Evolutionary conservation across 2,888 invertebrate species (phyloP).

Genomic region (Stenichneumon culpator): DNA sequence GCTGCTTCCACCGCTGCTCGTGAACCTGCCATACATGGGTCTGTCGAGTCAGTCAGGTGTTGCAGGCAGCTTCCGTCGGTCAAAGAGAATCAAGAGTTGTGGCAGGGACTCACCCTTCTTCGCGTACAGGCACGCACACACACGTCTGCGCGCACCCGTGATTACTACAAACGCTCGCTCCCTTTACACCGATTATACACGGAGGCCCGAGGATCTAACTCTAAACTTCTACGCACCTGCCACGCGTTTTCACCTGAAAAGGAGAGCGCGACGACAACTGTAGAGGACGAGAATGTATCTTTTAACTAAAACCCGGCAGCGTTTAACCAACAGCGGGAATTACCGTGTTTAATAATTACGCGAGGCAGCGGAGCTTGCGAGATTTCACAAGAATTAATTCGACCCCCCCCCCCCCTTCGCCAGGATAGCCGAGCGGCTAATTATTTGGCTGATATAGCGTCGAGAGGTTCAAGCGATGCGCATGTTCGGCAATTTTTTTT

Average conservation of each 20-base stretch:
- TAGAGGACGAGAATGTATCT: not conserved
- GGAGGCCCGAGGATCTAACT: constrained; percentile 4
- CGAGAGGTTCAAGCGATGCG: not conserved
- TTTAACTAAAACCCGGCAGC: not conserved
- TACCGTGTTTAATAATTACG: constrained; percentile 7
- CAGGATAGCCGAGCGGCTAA: not conserved
- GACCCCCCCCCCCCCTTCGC: too few relatives aligned
- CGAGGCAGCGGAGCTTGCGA: not conserved
- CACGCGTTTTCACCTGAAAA: constrained; percentile 39
- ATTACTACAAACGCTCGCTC: not conserved
- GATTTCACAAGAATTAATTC: not conserved
- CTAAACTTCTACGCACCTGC: constrained; percentile 53
- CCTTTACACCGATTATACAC: constrained; percentile 12
- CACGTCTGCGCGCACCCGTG: not conserved
- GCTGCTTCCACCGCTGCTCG: constrained; percentile 62
- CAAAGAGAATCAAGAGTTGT: constrained; percentile 80
- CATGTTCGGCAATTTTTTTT: not conserved
- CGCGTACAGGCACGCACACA: constrained; percentile 8
- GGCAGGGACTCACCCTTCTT: constrained; percentile 68
- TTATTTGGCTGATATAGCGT: not conserved
- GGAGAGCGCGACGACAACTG: not conserved
- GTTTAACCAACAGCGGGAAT: constrained; percentile 2
- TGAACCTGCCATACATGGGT: constrained; percentile 77
- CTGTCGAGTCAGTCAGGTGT: constrained; percentile 82
- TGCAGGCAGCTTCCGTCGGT: constrained; percentile 80